phyloP scores from a whole-genome alignment of 2,888 invertebrate genomes.

The Micoletzkya japonica region DNA sequence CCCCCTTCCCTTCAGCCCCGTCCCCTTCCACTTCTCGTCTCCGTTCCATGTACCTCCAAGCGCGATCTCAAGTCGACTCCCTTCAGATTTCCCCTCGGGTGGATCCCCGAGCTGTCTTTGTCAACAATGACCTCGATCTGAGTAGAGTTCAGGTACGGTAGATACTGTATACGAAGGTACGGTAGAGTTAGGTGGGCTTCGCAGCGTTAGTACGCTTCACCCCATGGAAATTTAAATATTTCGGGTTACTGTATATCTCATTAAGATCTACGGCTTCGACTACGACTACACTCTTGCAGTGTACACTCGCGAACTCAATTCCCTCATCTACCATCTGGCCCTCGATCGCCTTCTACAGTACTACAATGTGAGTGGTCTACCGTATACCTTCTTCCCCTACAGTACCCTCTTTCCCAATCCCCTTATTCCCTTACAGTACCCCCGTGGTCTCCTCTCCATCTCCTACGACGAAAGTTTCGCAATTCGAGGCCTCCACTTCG shows the following conservation, averaged over 20 bases:
- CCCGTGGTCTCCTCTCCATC: constrained; percentile 75
- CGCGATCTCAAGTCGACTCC: no score
- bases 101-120: constrained; percentile 81
- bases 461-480: constrained; percentile 91
- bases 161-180: no score
- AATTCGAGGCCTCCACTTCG: constrained; percentile 94
- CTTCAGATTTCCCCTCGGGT: no score
- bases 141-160: constrained; percentile 79
- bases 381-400: background rate
- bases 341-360: constrained; percentile 82
- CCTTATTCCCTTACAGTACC: constrained; percentile 74
- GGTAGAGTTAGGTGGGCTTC: background rate
- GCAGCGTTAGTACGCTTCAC: no score
- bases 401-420: background rate
- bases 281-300: constrained; percentile 97
- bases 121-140: constrained; percentile 91
- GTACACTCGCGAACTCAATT: constrained; percentile 86
- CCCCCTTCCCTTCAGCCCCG: background rate
- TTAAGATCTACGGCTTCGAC: constrained; percentile 86
- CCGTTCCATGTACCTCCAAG: no score
- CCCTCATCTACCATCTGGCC: constrained; percentile 86
- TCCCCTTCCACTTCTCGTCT: background rate
- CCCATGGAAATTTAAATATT: no score
- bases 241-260: no score
- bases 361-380: constrained; percentile 75